Evolutionary conservation across 2,113 vertebrate genomes (phyloP), one percentile per base, ranked within the genome.

Genomic region (Tetrao urogallus): DNA sequence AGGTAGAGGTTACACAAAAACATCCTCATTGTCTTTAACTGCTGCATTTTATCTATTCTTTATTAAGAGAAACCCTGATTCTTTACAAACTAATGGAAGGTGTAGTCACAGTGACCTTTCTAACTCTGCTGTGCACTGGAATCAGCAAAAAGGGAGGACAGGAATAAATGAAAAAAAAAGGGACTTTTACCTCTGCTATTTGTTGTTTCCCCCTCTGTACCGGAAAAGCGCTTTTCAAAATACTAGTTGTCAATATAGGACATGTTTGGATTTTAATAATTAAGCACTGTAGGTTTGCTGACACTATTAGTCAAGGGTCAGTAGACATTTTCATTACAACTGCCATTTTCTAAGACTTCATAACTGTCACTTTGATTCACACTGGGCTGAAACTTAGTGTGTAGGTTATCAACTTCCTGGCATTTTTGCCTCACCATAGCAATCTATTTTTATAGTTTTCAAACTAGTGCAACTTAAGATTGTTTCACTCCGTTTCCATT

Each of bases 251-350:
- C 66, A 85, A n/a, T 50, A 27, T 8, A 58, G 61, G 69, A 90
- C 45, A 43, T 76, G 40, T 70, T 80, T 93, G 90, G 92, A 86
- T 96, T 95, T 95, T 86, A 95, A 86, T 88, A 95, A 94, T 96
- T 93, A 95, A 94, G 76, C 80, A 81, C 76, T 58, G 56, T 54
- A 88, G 80, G 89, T 54, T 86, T 90, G 56, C 86, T 92, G 86
- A 86, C 91, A 81, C 60, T 86, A 66, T 94, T 93, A 95, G 80
- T 90, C 70, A 95, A 67, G 83, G 89, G 89, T 94, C 91, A 95
- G 65, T 64, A 92, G 86, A 92, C 16, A 1, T 93, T 95, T 93
- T 94, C 82, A 88, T 94, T 93, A 88, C 80, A 83, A 48, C 63
- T 96, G 86, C 45, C 76, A 86, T 94, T 96, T 95, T 86, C 94